Conservation (phyloP, 2,797 vertebrate species). For the Hydrophis major region DNA sequence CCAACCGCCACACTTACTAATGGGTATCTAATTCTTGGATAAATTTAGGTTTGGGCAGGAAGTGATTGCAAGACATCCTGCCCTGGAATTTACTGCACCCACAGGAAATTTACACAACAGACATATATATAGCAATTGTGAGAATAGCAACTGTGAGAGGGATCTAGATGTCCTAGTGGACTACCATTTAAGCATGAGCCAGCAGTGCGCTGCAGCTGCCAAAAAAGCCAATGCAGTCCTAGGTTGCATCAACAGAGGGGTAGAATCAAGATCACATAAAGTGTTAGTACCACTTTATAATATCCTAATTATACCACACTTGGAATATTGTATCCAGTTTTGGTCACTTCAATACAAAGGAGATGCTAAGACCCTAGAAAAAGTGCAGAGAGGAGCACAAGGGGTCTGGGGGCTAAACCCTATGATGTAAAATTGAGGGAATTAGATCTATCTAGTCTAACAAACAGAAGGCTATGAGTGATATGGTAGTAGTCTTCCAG, state of each 20-base stretch:
- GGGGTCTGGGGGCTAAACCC: not conserved
- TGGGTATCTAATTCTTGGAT: conserved; percentile 64
- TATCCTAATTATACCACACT: not conserved
- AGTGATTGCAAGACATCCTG: conserved; percentile 42
- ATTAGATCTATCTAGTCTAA: not conserved
- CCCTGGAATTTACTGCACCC: conserved; percentile 64
- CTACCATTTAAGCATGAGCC: not conserved
- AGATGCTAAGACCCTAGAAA: not conserved
- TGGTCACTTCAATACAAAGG: not conserved
- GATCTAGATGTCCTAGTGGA: not conserved
- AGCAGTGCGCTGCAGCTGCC: not conserved
- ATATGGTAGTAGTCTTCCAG: not conserved
- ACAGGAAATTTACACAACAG: conserved; percentile 47
- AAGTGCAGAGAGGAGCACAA: not conserved
- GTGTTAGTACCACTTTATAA: not conserved
- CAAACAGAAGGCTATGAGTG: not conserved
- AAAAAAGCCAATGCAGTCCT: not conserved
- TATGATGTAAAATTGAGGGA: not conserved
- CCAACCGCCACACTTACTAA: conserved; percentile 53
- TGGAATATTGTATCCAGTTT: not conserved
- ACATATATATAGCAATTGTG: not conserved
- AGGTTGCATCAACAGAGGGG: not conserved
- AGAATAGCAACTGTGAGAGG: not conserved
- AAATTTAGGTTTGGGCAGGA: conserved; percentile 66
- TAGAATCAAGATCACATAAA: not conserved